Conservation (phyloP, 2,888 invertebrate genomes). For the Brachypterus glaber region DNA sequence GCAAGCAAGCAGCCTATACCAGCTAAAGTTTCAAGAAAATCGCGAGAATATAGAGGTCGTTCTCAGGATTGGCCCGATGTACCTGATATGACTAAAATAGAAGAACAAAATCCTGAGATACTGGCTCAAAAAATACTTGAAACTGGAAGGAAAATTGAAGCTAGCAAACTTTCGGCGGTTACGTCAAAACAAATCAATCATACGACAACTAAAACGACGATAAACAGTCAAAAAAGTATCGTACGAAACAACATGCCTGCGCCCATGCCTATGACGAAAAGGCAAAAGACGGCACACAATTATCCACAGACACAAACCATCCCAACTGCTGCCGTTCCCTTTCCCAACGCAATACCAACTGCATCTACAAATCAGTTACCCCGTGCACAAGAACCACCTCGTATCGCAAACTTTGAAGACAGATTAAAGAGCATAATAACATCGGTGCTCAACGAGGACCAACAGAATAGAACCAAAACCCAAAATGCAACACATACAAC, state of each 20-base stretch:
- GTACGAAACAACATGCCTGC: conserved; percentile 36
- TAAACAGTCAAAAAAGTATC: conserved; percentile 23
- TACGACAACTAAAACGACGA: conserved; percentile 18
- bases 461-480: conserved; percentile 45
- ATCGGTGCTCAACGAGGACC: conserved; percentile 78
- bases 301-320: conserved; percentile 16
- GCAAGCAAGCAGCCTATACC: conserved; percentile 30
- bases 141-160: conserved; percentile 82
- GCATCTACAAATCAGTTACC: conserved; percentile 13
- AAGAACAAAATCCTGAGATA: conserved; percentile 85
- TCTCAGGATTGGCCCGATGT: conserved; percentile 90
- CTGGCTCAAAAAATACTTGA: conserved; percentile 83
- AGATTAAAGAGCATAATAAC: conserved; percentile 79
- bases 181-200: conserved; percentile 20
- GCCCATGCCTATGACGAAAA: conserved; percentile 33
- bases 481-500: no score
- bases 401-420: conserved; percentile 82
- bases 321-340: conserved; percentile 7
- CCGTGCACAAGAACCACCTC: conserved; percentile 64
- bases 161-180: conserved; percentile 52
- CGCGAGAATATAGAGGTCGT: conserved; percentile 63
- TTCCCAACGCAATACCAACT: no score
- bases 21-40: conserved; percentile 46
- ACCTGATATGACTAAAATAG: conserved; percentile 81
- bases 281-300: conserved; percentile 30